These are phyloP conservation scores for Cisticola juncidis DNA, from an alignment of 2,113 vertebrate species.

Conservation along the genomic window DNA sequence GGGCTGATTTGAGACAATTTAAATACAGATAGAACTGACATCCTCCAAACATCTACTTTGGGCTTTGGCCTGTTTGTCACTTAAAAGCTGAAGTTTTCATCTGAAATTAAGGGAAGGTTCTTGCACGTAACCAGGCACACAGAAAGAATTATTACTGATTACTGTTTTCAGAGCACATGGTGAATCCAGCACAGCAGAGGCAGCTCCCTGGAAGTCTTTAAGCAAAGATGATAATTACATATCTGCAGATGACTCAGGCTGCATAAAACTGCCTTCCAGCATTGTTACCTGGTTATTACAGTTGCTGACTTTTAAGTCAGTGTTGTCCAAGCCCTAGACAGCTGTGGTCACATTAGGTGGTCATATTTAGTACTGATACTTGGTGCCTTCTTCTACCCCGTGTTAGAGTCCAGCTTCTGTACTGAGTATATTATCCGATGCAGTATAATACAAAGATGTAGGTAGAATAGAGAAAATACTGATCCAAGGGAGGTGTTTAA, in stretches of 20 bases:
- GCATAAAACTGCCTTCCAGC: not conserved
- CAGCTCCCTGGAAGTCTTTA: not conserved
- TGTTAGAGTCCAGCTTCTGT: not conserved
- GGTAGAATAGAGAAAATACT: not conserved
- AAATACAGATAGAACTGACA: not conserved
- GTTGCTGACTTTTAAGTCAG: not conserved
- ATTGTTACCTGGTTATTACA: not conserved
- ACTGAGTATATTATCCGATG: not conserved
- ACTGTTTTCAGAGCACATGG: not conserved
- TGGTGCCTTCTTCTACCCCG: not conserved
- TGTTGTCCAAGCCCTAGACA: not conserved
- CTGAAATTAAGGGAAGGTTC: not conserved
- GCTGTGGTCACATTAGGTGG: not conserved
- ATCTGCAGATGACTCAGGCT: not conserved
- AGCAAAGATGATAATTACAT: not conserved
- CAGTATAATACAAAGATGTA: not conserved
- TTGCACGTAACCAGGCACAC: not conserved
- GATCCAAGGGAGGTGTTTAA: not conserved
- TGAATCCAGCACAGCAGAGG: not conserved
- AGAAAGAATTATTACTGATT: not conserved
- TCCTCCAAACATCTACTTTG: not conserved
- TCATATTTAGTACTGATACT: not conserved
- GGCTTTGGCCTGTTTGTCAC: not conserved
- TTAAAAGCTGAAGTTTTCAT: not conserved
- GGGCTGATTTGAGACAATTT: not conserved